A percentile compares a stretch with the other conserved stretches of the same genome.
These are phyloP conservation scores for Pseudanteris insignis DNA, from an alignment of 2,888 invertebrate species.

Conservation along the genomic window DNA sequence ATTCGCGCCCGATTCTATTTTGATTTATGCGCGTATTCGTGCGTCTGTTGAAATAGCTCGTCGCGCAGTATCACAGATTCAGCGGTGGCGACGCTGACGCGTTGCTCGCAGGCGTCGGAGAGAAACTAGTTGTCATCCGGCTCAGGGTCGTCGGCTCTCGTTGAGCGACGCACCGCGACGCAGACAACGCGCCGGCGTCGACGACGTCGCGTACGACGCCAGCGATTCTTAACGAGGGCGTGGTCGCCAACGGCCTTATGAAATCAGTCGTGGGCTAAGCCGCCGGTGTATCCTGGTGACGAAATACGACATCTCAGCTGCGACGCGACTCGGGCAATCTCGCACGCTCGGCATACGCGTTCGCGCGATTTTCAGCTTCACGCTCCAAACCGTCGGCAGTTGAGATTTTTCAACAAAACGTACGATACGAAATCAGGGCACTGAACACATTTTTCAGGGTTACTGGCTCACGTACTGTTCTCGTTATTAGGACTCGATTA, in stretches of 20 bases:
- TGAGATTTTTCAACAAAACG: no score
- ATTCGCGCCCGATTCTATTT: slow-evolving; percentile 4
- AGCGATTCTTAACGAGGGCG: slow-evolving; percentile 61
- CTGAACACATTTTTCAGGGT: no score
- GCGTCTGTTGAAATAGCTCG: slow-evolving; percentile 5
- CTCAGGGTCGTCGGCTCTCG: slow-evolving; percentile 39
- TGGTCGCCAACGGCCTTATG: slow-evolving; percentile 50
- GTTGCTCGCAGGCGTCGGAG: slow-evolving; percentile 14
- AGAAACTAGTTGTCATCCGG: slow-evolving; percentile 44
- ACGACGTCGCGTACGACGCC: slow-evolving; percentile 47
- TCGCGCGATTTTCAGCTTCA: no score
- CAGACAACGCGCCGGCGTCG: slow-evolving; percentile 44
- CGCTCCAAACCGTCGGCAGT: no score
- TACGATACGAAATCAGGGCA: no score
- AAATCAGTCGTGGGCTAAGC: not conserved
- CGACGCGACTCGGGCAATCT: no score
- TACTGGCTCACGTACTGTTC: no score
- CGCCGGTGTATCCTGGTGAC: no score
- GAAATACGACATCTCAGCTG: no score
- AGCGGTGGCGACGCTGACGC: slow-evolving; percentile 33
- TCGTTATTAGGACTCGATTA: no score
- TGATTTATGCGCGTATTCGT: slow-evolving; percentile 9
- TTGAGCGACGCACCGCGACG: slow-evolving; percentile 37
- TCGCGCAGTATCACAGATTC: slow-evolving; percentile 9
- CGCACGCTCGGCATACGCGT: no score